A percentile compares a stretch with the other conserved stretches of the same genome.
These are phyloP conservation scores for Drosophila bipectinata DNA, from an alignment of 1,140 invertebrate species.

Conservation along the genomic window DNA sequence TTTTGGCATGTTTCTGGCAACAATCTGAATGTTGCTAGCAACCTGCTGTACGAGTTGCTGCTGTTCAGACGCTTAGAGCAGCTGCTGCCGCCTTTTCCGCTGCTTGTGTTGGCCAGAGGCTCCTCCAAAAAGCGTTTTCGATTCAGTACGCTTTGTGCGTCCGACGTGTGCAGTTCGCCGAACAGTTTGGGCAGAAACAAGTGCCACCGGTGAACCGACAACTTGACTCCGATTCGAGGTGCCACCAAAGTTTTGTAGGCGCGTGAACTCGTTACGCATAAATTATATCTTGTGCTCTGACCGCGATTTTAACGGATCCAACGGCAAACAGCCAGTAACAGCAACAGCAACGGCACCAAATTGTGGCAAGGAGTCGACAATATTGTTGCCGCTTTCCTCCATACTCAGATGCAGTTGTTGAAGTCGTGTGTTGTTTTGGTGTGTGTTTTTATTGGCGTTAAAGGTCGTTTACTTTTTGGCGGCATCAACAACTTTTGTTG, in stretches of 20 bases:
- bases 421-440: slow-evolving; percentile 27
- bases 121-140: slow-evolving; percentile 71
- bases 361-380: slow-evolving; percentile 50
- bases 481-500: slow-evolving; percentile 81
- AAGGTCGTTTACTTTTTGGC: slow-evolving; percentile 82
- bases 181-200: slow-evolving; percentile 15
- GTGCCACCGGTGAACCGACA: slow-evolving; percentile 26
- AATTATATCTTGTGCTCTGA: slow-evolving; percentile 64
- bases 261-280: slow-evolving; percentile 81
- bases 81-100: slow-evolving; percentile 25
- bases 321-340: slow-evolving; percentile 25
- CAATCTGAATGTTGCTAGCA: slow-evolving; percentile 28
- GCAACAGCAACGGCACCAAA: slow-evolving; percentile 17
- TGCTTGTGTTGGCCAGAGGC: slow-evolving; percentile 40
- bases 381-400: slow-evolving; percentile 57
- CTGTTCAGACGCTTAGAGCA: slow-evolving; percentile 10
- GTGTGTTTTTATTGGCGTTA: slow-evolving; percentile 78
- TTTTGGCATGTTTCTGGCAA: slow-evolving; percentile 32
- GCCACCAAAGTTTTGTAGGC: slow-evolving; percentile 68
- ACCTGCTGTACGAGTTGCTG: slow-evolving; percentile 27
- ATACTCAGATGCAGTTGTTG: slow-evolving; percentile 26
- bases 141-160: slow-evolving; percentile 83
- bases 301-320: slow-evolving; percentile 72
- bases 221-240: slow-evolving; percentile 49
- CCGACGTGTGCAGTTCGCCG: slow-evolving; percentile 73